Evolutionary conservation across 2,797 vertebrate genomes (phyloP), one percentile per base, ranked within the genome.

Genomic region (Gymnocypris eckloni): DNA sequence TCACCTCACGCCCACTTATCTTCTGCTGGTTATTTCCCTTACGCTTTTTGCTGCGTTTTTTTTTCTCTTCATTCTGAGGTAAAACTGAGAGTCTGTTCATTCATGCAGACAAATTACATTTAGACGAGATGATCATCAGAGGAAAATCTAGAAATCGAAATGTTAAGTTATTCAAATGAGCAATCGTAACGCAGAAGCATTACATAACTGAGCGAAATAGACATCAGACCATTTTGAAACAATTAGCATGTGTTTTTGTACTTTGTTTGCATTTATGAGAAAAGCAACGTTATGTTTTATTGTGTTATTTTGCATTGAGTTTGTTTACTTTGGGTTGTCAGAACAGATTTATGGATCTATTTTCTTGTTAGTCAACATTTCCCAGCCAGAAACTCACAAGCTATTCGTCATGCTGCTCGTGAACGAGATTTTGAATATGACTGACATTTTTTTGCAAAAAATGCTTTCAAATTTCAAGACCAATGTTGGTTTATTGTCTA

Each of bases 371-470:
- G 25, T 85, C 41, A 41, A 37, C n/a, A 28, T 85, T 70, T 84
- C 48, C 48, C 83, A 33, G 64, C 83, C 10, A 67, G 39, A 79
- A 69, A 52, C 64, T 45, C 33, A 25, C 72, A 54, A 41, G 37
- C 64, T 28, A 50, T n/a, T n/a, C 64, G 9, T 59, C 61, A 56
- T 33, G 39, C 39, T 79, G 66, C n/a, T 79, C 1, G 18, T 0
- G 50, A 59, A 70, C 48, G 12, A 84, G 64, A 48, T 79, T 78
- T 79, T 79, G 75, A 85, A 85, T 59, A 69, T 37, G 64, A 85
- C 39, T 56, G 66, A 78, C 64, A 77, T 70, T 16, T 59, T 69
- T 59, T 4, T 70, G 64, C 64, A 69, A 41, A 56, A 33, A 84
- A 37, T 6, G 33, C 73, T 28, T 78, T 54, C 37, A 6, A 25